phyloP scores from a whole-genome alignment of 2,113 vertebrate species.

The Atrichornis clamosus region DNA sequence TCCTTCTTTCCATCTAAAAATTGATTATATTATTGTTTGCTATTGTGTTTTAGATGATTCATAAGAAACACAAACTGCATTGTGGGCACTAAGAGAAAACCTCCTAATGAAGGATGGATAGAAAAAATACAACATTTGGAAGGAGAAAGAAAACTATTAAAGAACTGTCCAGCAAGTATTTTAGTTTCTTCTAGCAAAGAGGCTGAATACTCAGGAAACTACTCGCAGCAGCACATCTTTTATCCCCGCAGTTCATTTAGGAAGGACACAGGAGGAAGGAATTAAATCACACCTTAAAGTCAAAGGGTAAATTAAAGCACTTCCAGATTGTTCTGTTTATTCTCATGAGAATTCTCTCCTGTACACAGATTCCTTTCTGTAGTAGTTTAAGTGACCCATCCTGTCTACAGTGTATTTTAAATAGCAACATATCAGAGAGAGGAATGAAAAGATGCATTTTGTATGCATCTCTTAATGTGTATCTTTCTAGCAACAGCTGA shows the following conservation, averaged over 20 bases:
- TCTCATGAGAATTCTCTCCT: not conserved
- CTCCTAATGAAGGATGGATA: not conserved
- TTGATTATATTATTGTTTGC: not conserved
- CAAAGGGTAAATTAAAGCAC: not conserved
- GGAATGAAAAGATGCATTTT: not conserved
- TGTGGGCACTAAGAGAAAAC: not conserved
- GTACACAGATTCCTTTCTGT: not conserved
- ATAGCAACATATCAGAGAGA: not conserved
- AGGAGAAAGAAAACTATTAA: not conserved
- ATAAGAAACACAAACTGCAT: not conserved
- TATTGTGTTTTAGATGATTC: not conserved
- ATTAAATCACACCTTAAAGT: slow-evolving; percentile 24
- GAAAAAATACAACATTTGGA: not conserved
- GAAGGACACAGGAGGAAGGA: not conserved
- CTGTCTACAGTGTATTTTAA: not conserved
- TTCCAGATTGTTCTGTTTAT: slow-evolving; percentile 49
- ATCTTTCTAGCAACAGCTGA: not conserved
- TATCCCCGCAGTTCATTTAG: not conserved
- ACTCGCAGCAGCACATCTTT: not conserved
- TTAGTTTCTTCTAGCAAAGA: not conserved
- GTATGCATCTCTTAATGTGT: not conserved
- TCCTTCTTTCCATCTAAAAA: slow-evolving; percentile 1
- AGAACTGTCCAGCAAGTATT: not conserved
- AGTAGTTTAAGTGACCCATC: not conserved
- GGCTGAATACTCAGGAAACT: not conserved